Evolutionary conservation across 1,140 invertebrate genomes (phyloP).

Genomic region (Zaprionus inermis): DNA sequence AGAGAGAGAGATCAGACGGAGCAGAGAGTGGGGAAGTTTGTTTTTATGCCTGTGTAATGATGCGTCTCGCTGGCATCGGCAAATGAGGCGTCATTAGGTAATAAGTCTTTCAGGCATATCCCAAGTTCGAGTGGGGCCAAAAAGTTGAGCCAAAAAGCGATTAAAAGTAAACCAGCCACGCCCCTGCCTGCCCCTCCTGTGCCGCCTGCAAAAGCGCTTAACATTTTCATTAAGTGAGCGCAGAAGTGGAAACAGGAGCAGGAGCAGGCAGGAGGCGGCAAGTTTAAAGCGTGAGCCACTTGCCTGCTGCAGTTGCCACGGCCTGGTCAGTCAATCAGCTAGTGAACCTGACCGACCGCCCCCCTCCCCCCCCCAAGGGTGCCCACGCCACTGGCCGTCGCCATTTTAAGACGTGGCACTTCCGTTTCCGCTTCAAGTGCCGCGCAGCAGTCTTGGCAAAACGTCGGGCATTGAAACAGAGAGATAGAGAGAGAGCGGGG

Average conservation of each 20-base stretch:
- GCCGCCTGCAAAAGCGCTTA: constrained; percentile 49
- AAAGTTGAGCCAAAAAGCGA: constrained; percentile 70
- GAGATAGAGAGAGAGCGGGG: not conserved
- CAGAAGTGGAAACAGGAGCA: not conserved
- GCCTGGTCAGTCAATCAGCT: constrained; percentile 40
- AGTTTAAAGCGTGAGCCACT: constrained; percentile 45
- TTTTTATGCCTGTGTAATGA: constrained; percentile 69
- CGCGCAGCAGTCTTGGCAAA: constrained; percentile 3
- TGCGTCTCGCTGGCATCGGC: constrained; percentile 56
- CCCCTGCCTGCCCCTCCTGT: not conserved
- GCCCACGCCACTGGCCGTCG: constrained; percentile 33
- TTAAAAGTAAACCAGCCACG: constrained; percentile 47
- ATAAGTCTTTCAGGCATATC: constrained; percentile 63
- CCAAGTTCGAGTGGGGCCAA: constrained; percentile 20
- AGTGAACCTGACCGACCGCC: not conserved
- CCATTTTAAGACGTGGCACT: constrained; percentile 72
- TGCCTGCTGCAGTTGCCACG: constrained; percentile 35
- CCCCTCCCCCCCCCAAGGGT: constrained; percentile 11
- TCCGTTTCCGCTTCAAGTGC: constrained; percentile 73
- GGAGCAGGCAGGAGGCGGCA: not conserved
- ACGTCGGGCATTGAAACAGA: not conserved
- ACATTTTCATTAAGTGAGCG: constrained; percentile 66
- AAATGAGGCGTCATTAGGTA: constrained; percentile 78
- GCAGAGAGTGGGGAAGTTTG: constrained; percentile 21
- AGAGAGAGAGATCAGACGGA: not conserved